phyloP scores from a whole-genome alignment of 2,888 invertebrate genomes.

The Aspidiotus destructor region DNA sequence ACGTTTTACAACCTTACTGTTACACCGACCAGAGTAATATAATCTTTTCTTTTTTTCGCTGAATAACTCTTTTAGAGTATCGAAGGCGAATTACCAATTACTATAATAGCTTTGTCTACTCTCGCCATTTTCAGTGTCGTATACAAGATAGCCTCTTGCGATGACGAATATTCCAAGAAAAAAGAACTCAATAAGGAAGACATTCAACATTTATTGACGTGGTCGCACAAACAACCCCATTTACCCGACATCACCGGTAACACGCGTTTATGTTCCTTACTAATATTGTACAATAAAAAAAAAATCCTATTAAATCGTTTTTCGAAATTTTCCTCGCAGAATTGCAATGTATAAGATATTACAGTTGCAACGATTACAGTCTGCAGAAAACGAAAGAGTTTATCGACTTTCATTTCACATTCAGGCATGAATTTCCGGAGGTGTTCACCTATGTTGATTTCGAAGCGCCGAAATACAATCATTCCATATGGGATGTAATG shows the following conservation, averaged over 20 bases:
- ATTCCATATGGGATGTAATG: constrained; percentile 34
- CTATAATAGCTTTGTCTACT: too few species aligned
- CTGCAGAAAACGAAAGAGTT: constrained; percentile 35
- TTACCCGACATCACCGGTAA: neutral
- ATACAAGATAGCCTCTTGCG: neutral
- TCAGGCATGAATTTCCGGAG: constrained; percentile 35
- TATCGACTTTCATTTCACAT: constrained; percentile 35
- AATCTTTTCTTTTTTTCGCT: too few species aligned
- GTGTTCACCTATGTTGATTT: constrained; percentile 35
- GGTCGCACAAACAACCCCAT: neutral
- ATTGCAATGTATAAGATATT: neutral
- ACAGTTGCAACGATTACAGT: constrained; percentile 35
- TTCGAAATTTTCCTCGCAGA: neutral
- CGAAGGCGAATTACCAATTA: too few species aligned
- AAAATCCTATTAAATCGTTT: too few species aligned
- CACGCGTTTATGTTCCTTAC: too few species aligned
- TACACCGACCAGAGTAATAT: too few species aligned
- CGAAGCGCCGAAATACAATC: constrained; percentile 10
- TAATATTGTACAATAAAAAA: too few species aligned
- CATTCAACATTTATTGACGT: neutral
- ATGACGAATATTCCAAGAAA: neutral
- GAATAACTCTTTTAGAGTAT: too few species aligned
- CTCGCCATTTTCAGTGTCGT: neutral
- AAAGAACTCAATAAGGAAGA: neutral
- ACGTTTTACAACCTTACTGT: too few species aligned